Conservation (phyloP, 1,140 invertebrate genomes). For the Charaxes varanes region DNA sequence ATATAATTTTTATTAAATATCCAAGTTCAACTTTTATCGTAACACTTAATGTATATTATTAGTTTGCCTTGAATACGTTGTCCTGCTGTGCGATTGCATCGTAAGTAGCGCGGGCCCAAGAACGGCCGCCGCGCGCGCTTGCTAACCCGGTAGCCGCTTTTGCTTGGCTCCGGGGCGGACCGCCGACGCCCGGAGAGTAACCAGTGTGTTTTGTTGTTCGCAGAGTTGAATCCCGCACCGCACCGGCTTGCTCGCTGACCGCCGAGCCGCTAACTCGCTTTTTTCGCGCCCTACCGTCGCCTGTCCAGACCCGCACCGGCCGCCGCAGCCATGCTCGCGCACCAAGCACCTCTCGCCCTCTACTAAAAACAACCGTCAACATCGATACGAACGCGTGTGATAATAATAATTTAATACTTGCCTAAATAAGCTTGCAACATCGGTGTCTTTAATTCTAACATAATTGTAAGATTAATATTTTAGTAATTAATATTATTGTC, state of each 20-base stretch:
- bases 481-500: constrained; percentile 37
- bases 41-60: too few species aligned
- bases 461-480: constrained; percentile 64
- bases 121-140: constrained; percentile 51
- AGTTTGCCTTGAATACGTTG: neutral
- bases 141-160: constrained; percentile 69
- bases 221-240: constrained; percentile 71
- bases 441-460: constrained; percentile 68
- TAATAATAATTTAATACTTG: constrained; percentile 68
- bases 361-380: constrained; percentile 67
- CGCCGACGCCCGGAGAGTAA: constrained; percentile 61
- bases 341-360: constrained; percentile 67
- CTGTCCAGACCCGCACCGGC: constrained; percentile 54
- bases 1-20: too few species aligned
- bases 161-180: constrained; percentile 62
- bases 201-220: constrained; percentile 74
- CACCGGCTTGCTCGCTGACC: constrained; percentile 71
- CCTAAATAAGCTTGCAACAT: constrained; percentile 71
- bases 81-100: constrained; percentile 2
- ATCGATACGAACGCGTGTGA: constrained; percentile 73
- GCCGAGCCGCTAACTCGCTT: constrained; percentile 72
- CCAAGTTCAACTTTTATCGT: too few species aligned
- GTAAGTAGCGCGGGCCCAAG: constrained; percentile 38
- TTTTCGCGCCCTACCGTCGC: constrained; percentile 63
- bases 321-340: constrained; percentile 65